Evolutionary conservation across 37 sponge, comb jelly and placozoan genomes (phyloP), one percentile per base, ranked within the genome.

Genomic region (Eunapius fragilis): DNA sequence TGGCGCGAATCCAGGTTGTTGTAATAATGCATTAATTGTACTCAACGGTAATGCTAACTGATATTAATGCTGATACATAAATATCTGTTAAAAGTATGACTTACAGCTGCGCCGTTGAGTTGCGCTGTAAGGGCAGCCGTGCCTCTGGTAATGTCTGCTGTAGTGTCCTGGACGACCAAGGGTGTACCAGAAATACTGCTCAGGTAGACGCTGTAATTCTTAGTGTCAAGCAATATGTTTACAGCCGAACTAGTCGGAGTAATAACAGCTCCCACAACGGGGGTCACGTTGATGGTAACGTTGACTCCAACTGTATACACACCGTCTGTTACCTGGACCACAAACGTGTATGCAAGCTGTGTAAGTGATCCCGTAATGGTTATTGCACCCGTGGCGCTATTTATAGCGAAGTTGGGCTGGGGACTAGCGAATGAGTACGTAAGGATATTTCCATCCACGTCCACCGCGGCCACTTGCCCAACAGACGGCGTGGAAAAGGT

Each of bases 361-460:
- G 70, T 75, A 47, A 47, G 74, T 26, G 14, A 14, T 6, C 58
- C 28, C 9, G 24, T 68, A 2, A 85, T 79, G 2, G 30, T 70
- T 14, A 94, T 81, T 10, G 23, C 76, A 30, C 94, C 94, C 23
- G 72, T 84, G 17, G 14, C 76, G 25, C 70, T 67, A 30, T 80
- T 84, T 0, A 92, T 27, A 2, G 13, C 67, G 41, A 94, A 94
- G 32, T 89, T 38, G 38, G 47, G 2, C 2, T 47, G 26, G 75
- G 68, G 69, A 69, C 67, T 37, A 47, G 83, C 80, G 50, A 90
- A 78, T 31, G 69, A 79, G 70, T 78, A 90, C 24, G 31, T n/a
- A 13, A 89, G 75, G 10, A 32, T 49, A 11, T 70, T 78, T 19
- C 47, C 58, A 9, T 70, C 48, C 27, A 89, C 87, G 48, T 89